Evolutionary conservation across 1,140 invertebrate species (phyloP), one percentile per base, ranked within the genome.

Genomic region (Musca vetustissima): DNA sequence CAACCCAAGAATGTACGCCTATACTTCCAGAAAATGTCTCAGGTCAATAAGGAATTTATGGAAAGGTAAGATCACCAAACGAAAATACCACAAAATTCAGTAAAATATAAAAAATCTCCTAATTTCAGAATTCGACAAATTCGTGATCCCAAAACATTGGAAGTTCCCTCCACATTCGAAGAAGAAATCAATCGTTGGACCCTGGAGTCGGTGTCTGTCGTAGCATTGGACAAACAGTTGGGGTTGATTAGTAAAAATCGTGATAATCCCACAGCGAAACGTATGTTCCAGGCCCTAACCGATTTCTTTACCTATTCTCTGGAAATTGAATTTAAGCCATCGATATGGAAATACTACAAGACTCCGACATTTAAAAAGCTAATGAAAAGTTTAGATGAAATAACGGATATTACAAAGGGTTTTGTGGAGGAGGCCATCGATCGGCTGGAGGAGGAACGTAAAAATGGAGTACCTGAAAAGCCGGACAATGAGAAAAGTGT

Each of bases 181-280:
- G 85, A 87, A 55, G 89, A 90, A 74, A 83, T 91, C 69, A 89
- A 89, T 68, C 87, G 89, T 75, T 88, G 90, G 87, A 82, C 89
- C 7, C 75, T 92, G 22, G 91, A 93, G 79, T 90, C 89, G 0
- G 89, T 92, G 15, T 88, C 85, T 1, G 83, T 87, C 0, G 86
- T 94, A 1, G 89, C 90, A 21, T 77, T 93, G n/a, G 89, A 92
- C 25, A 85, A 85, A 15, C 84, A 90, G n/a, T 80, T 93, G 1
- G 89, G 75, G 76, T 90, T 66, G n/a, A 36, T 81, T 76, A 48
- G 76, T 75, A 84, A 52, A 0, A 74, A 77, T 48, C 70, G 74
- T 21, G 72, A 81, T 0, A 81, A 88, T 53, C 67, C 75, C n/a
- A 47, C 49, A 17, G 73, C 84, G 0, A 75, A 83, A 36, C 75